Percentiles rank a stretch among this genome's conserved stretches.
Conservation (phyloP, 2,797 vertebrate genomes). For the Leptatherina wallacei region DNA sequence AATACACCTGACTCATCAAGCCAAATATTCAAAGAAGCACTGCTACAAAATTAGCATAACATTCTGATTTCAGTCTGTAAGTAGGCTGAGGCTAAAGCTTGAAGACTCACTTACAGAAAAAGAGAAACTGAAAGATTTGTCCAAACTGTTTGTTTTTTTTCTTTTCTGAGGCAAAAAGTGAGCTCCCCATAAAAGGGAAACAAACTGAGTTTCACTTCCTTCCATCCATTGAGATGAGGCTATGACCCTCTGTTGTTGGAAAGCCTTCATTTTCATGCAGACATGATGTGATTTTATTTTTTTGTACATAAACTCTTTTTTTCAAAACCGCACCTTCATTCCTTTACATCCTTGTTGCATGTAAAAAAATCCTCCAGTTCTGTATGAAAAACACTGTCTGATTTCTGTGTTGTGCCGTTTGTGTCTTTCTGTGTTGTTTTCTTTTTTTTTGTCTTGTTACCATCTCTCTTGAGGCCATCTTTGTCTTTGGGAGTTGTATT, state of each 20-base stretch:
- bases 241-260: too few species aligned
- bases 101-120: background rate
- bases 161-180: slow-evolving; percentile 4
- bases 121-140: slow-evolving; percentile 11
- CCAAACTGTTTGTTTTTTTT: background rate
- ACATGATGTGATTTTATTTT: background rate
- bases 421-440: background rate
- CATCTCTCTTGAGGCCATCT: background rate
- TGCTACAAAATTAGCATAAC: background rate
- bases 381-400: background rate
- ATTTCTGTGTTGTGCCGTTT: background rate
- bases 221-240: background rate
- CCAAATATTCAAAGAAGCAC: slow-evolving; percentile 10
- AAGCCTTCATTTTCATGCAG: background rate
- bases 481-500: background rate
- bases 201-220: background rate
- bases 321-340: too few species aligned
- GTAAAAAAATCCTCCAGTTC: too few species aligned
- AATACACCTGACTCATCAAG: slow-evolving; percentile 8
- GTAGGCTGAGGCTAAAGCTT: background rate
- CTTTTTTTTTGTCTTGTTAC: background rate
- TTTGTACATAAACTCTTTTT: background rate
- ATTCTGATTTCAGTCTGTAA: background rate
- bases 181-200: slow-evolving; percentile 2
- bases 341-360: too few species aligned